Evolutionary conservation across 1,140 invertebrate species (phyloP), one percentile per base, ranked within the genome.

Genomic region (Goniozus legneri): DNA sequence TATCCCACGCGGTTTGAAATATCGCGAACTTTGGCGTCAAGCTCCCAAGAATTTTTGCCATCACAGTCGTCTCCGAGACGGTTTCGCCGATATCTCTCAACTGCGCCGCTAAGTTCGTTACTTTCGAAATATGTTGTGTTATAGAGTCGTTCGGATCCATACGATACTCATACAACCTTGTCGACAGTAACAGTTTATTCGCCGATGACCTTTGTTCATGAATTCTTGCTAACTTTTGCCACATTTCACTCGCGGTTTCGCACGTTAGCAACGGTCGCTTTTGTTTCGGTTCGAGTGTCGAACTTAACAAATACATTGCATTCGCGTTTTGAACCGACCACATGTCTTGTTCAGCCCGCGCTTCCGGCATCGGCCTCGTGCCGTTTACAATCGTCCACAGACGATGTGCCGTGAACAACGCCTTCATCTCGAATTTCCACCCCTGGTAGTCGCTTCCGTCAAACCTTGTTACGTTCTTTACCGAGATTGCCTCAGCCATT

Each of bases 31-130:
- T 50, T 2, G 10, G 22, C 19, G 41, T 16, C 4, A 50, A 13
- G 3, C 39, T 44, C 8, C 21, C 41, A 3, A 50, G 18, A 10
- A 50, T 36, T 19, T 50, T 43, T 13, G 47, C 47, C 47, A 50
- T 50, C 2, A 50, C 14, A 2, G 47, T 22, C 18, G 39, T 33
- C 2, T 44, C 35, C 0, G 21, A 42, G 8, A 44, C 14, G 3
- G 19, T 37, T 20, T 50, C 15, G 12, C 47, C 34, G 2, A 50
- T 33, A 14, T 50, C 40, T n/a, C 12, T 30, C 3, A 50, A 3
- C 8, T 36, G 27, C 14, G 41, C 20, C 18, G 47, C 40, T 13
- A 50, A 18, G 13, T 50, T 50, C 30, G 20, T 31, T 3, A 50
- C 20, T 14, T 37, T 47, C 8, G 44, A 20, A 2, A 47, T 22